These are phyloP conservation scores for Cantharis flavilabris DNA, from an alignment of 2,888 invertebrate species.

Conservation along the genomic window DNA sequence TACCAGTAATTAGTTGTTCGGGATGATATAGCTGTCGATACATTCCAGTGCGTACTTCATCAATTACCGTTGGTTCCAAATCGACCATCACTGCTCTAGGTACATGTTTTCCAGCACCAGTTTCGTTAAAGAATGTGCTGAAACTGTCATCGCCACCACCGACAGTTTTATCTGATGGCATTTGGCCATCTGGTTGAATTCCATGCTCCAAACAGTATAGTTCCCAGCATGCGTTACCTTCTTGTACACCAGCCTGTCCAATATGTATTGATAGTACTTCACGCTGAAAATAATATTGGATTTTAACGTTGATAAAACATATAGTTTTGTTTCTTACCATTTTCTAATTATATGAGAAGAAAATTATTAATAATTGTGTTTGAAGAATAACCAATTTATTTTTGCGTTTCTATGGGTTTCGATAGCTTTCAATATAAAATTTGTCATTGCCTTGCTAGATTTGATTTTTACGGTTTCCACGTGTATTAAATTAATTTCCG, in stretches of 20 bases:
- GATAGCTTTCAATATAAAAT: background rate
- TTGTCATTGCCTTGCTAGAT: background rate
- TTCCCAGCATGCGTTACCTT: background rate
- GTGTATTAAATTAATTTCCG: too few species aligned
- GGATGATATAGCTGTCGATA: slow-evolving; percentile 71
- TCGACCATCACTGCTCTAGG: background rate
- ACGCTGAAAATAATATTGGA: background rate
- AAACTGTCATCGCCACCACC: slow-evolving; percentile 52
- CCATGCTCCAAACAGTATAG: background rate
- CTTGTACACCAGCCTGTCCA: background rate
- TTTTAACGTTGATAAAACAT: background rate
- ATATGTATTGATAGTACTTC: background rate
- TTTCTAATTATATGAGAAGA: background rate
- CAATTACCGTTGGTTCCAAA: slow-evolving; percentile 36
- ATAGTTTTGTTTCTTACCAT: background rate
- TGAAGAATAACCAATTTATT: background rate
- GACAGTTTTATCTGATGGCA: background rate
- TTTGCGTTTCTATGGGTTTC: background rate
- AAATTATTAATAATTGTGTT: background rate
- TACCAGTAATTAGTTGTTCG: slow-evolving; percentile 59
- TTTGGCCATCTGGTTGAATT: slow-evolving; percentile 31
- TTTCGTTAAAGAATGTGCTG: slow-evolving; percentile 75
- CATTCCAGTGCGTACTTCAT: slow-evolving; percentile 66
- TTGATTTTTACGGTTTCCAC: background rate
- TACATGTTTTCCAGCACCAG: slow-evolving; percentile 52